Evolutionary conservation across 2,888 invertebrate species (phyloP).

Genomic region (Tridacna gigas): DNA sequence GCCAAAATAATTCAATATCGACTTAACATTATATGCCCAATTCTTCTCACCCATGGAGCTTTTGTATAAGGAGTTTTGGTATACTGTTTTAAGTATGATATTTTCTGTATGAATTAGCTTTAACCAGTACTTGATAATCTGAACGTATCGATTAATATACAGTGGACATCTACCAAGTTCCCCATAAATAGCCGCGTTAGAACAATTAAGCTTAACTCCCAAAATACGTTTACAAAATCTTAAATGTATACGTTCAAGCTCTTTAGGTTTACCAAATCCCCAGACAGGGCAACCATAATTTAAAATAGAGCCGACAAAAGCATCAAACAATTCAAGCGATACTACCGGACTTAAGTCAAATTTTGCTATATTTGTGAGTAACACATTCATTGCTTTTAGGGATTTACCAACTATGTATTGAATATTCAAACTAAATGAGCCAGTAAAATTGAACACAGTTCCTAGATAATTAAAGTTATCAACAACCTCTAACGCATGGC

Average conservation of each 20-base stretch:
- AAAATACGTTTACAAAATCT: constrained; percentile 2
- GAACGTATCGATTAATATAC: no score
- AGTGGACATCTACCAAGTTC: constrained; percentile 1
- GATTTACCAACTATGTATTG: neutral
- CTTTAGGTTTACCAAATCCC: neutral
- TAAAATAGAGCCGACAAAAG: neutral
- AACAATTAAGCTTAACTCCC: neutral
- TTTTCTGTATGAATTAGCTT: neutral
- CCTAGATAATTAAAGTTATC: constrained; percentile 17
- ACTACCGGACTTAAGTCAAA: neutral
- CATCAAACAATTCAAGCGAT: constrained; percentile 10
- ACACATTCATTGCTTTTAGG: neutral
- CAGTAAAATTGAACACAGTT: neutral
- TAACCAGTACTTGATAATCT: constrained; percentile 4
- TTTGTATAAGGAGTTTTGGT: no score
- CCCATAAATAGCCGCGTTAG: neutral
- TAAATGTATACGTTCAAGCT: neutral
- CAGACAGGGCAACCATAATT: neutral
- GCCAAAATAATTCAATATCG: no score
- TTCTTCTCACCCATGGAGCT: no score
- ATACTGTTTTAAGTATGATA: no score
- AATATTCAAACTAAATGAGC: neutral
- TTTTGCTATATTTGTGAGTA: no score
- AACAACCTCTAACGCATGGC: neutral
- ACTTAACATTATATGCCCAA: no score